Conservation (phyloP, 2,113 vertebrate species). For the Pan paniscus region DNA sequence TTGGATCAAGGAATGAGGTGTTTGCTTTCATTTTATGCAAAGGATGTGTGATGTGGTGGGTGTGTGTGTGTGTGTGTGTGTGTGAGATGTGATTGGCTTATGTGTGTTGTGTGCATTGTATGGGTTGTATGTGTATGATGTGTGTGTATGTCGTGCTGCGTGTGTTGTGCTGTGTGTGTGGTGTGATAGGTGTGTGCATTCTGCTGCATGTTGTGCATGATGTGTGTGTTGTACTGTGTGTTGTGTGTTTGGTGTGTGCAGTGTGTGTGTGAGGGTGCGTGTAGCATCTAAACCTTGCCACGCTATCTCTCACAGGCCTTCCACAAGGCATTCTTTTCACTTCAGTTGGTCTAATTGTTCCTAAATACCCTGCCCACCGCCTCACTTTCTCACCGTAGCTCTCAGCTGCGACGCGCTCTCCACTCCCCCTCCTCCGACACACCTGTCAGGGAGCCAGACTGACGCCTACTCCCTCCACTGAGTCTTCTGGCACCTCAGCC, state of each 20-base stretch:
- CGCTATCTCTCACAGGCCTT: not conserved
- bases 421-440: not conserved
- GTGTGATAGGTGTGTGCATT: not conserved
- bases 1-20: not conserved
- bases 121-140: no score
- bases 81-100: not conserved
- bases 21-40: not conserved
- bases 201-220: not conserved
- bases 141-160: not conserved
- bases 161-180: not conserved
- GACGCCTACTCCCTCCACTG: accelerated
- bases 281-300: not conserved
- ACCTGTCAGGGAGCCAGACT: not conserved
- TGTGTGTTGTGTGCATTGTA: not conserved
- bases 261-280: not conserved
- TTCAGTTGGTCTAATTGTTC: not conserved
- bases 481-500: not conserved
- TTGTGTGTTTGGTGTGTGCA: not conserved
- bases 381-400: not conserved
- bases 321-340: not conserved
- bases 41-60: not conserved
- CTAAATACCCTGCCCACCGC: not conserved
- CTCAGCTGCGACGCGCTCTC: not conserved
- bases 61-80: not conserved
- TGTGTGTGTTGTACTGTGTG: not conserved